Evolutionary conservation across 2,113 vertebrate genomes (phyloP), one percentile per base, ranked within the genome.

Genomic region (Neodon shergylaensis): DNA sequence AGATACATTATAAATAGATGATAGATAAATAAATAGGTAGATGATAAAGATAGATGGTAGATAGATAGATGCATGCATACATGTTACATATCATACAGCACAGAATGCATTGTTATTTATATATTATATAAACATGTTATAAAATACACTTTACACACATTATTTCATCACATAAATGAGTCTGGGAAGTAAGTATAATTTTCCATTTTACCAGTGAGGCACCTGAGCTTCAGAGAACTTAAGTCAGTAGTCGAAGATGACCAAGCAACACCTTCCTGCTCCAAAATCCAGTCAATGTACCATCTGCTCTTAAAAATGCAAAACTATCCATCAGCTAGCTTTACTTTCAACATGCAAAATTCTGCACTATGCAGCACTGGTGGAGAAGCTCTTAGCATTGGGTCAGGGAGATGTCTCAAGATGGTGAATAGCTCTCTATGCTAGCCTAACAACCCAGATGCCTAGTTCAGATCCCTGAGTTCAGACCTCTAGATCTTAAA

Each of bases 231-330:
- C 82, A 54, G 76, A 89, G 70, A 84, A 52, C 24, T 47, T 65
- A 63, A 81, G 6, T 21, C 78, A 84, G n/a, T 66, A 10, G 17
- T 49, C 58, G 70, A 42, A 81, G n/a, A 5, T 76, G 44, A 81
- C n/a, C 73, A 95, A 68, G 24, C 39, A 88, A n/a, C 33, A n/a
- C 26, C n/a, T 79, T n/a, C 87, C 10, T 9, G 84, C 72, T 96
- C 42, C 63, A 58, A 86, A 91, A 78, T 83, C n/a, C 82, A 61
- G 8, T 44, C 77, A 44, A 4, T 22, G 31, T 28, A 36, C 13
- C 74, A 66, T 52, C 68, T 66, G n/a, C 22, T 22, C 1, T 21
- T 28, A 21, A 47, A n/a, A 91, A 93, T 8, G 39, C 7, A 8
- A 52, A 90, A 36, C 26, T 76, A 11, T 70, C 39, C 36, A 5